Conservation (phyloP, 1,140 invertebrate genomes). For the Penaeus indicus region DNA sequence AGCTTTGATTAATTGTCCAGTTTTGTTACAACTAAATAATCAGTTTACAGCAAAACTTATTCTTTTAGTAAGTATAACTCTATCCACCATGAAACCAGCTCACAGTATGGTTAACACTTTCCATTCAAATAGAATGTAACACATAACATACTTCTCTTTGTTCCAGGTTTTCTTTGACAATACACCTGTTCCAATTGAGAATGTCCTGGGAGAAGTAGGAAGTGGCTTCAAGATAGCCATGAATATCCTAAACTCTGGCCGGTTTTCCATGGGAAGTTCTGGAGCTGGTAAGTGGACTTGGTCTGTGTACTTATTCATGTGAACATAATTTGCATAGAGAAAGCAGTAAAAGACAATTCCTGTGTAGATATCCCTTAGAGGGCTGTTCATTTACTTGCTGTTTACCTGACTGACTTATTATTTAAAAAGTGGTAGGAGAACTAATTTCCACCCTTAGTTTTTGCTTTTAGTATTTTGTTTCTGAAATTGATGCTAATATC, state of each 20-base stretch:
- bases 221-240: conserved; percentile 99
- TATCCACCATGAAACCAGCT: too few relatives aligned
- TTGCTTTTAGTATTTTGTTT: background rate
- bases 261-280: conserved; percentile 70
- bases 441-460: background rate
- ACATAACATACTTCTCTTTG: background rate
- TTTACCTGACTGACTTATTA: too few relatives aligned
- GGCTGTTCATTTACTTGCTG: too few relatives aligned
- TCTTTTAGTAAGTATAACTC: too few relatives aligned
- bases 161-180: conserved; percentile 86
- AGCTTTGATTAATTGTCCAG: too few relatives aligned
- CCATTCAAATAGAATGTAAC: too few relatives aligned
- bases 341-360: too few relatives aligned
- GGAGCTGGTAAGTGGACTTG: conserved; percentile 51
- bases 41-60: too few relatives aligned
- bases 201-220: conserved; percentile 93
- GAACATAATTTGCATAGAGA: background rate
- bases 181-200: conserved; percentile 93
- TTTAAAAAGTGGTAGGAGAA: too few relatives aligned
- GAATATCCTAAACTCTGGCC: conserved; percentile 98
- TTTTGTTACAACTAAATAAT: too few relatives aligned
- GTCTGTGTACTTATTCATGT: background rate
- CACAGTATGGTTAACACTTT: too few relatives aligned
- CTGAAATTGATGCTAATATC: background rate
- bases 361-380: too few relatives aligned